Percentiles rank a stretch among this genome's conserved stretches.
Evolutionary conservation across 2,888 invertebrate species (phyloP).

Genomic region (Gasteruption jaculator): DNA sequence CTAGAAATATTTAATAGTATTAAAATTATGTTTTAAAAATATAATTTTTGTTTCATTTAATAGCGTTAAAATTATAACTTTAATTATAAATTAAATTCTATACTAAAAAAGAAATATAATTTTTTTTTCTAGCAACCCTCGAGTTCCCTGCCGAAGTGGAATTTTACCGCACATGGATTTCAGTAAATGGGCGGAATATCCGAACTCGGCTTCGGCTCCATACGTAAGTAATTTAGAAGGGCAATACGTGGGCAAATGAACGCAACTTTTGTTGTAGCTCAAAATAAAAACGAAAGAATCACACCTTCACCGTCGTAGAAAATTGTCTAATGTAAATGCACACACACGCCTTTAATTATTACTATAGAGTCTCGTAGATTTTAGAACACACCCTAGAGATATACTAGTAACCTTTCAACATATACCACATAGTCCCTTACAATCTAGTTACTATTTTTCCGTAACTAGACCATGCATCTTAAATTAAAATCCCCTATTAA

Average conservation of each 20-base stretch:
- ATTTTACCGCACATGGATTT: constrained; percentile 83
- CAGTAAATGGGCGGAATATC: constrained; percentile 82
- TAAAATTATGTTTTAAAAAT: constrained; percentile 5
- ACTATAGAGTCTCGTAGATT: too few relatives aligned
- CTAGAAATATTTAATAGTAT: constrained; percentile 4
- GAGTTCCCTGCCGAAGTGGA: constrained; percentile 87
- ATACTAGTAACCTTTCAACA: too few relatives aligned
- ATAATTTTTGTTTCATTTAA: constrained; percentile 8
- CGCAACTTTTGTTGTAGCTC: too few relatives aligned
- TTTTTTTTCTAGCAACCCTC: constrained; percentile 70
- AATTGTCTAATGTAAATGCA: too few relatives aligned
- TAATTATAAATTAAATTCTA: not conserved
- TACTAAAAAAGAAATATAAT: not conserved
- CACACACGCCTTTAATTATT: too few relatives aligned
- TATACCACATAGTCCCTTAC: too few relatives aligned
- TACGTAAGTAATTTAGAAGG: constrained; percentile 65
- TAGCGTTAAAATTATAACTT: not conserved
- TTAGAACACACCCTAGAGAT: too few relatives aligned
- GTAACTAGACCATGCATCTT: too few relatives aligned
- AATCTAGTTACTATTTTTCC: too few relatives aligned
- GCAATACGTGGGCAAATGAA: constrained; percentile 51
- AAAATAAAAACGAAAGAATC: too few relatives aligned
- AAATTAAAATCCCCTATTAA: too few relatives aligned
- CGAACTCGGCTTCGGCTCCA: constrained; percentile 55
- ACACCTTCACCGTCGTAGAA: too few relatives aligned